A percentile compares a stretch with the other conserved stretches of the same genome.
phyloP scores from a whole-genome alignment of 1,140 invertebrate species.

The Conopomorpha cramerella region DNA sequence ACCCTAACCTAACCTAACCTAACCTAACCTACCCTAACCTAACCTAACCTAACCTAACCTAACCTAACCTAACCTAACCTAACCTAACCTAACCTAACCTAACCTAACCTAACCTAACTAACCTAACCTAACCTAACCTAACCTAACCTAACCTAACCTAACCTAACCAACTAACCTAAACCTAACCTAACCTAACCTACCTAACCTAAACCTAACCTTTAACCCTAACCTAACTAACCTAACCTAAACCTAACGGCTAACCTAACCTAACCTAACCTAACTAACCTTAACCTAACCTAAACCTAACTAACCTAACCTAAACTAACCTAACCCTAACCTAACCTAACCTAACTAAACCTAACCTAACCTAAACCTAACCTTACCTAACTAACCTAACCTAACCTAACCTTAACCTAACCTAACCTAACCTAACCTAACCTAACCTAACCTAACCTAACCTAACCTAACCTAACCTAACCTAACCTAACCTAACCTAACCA shows the following conservation, averaged over 20 bases:
- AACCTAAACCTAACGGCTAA: conserved; percentile 9
- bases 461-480: conserved; percentile 10
- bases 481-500: conserved; percentile 5
- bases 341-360: conserved; percentile 9
- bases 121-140: conserved; percentile 4
- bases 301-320: conserved; percentile 9
- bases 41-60: conserved; percentile 5
- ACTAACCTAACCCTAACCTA: conserved; percentile 10
- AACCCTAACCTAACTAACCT: conserved; percentile 6
- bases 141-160: too few species aligned
- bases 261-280: conserved; percentile 1
- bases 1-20: conserved; percentile 5
- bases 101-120: conserved; percentile 4
- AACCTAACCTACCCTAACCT: conserved; percentile 4
- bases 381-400: conserved; percentile 7
- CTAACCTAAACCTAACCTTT: conserved; percentile 4
- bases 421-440: neutral
- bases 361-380: conserved; percentile 1
- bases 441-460: conserved; percentile 5
- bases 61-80: conserved; percentile 5
- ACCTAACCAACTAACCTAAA: too few species aligned
- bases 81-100: conserved; percentile 6
- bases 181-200: conserved; percentile 5
- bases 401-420: conserved; percentile 2
- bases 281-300: conserved; percentile 6